Evolutionary conservation across 2,888 invertebrate species (phyloP), one percentile per base, ranked within the genome.

Genomic region (Arge pagana): DNA sequence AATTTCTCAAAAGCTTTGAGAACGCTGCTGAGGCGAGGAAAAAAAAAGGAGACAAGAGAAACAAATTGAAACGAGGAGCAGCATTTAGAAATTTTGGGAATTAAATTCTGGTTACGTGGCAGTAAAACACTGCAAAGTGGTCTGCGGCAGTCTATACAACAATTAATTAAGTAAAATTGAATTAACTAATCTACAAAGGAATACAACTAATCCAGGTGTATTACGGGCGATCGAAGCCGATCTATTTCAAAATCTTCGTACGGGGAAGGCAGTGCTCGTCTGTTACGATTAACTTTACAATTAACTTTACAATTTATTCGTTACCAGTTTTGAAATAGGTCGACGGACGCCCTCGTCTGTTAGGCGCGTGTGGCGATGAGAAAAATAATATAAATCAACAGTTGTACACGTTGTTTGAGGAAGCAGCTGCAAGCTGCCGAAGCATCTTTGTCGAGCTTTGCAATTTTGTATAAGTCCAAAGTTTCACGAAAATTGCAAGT

Each of bases 261-360:
- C 60, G 65, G 69, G 68, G 68, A 71, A 70, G 71, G 71, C 71
- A 71, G 71, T 71, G 71, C 66, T 70, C 60, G 63, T 64, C 53
- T 59, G 59, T 57, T 60, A 57, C 36, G 41, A 55, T 60, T 57
- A 59, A n/a, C n/a, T n/a, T 5, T n/a, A 39, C 18, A n/a, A 42
- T 16, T 31, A 45, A 45, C 31, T 45, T 16, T 45, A 45, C 33
- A 45, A 45, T 33, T 33, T 33, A 4, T 45, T 45, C 33, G 33
- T 23, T 45, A 45, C 33, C 15, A 33, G 45, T 45, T 45, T 45
- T 45, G 45, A 45, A 45, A 35, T 45, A 45, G 33, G 45, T 33
- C 10, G 16, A 45, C 10, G 3, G 10, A 19, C 19, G 39, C 18
- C 39, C 19, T 7, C 18, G 2, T 11, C n/a, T 10, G 11, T 11